Evolutionary conservation across 92 coral and sea anemone species (phyloP), one percentile per base, ranked within the genome.

Genomic region (Plumapathes pennacea): DNA sequence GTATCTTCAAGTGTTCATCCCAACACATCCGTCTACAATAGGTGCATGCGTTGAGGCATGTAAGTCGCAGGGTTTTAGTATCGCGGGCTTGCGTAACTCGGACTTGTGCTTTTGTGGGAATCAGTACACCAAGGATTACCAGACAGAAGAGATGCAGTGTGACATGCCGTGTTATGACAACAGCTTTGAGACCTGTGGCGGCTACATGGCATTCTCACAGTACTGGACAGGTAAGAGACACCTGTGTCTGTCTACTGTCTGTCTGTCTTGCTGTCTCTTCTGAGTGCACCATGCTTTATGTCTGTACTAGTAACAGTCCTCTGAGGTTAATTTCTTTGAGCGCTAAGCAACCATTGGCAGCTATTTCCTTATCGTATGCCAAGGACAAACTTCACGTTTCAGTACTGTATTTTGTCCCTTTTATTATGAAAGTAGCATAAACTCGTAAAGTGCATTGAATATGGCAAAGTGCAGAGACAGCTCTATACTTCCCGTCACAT

Each of bases 101-200:
- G 84, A 85, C 44, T 59, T 86, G 66, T 92, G 98, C 37, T 92
- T 89, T 74, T 92, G 98, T 72, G 98, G 98, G 21, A 82, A 83
- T 46, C 62, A 75, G 15, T 92, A 88, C 74, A 81, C 80, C 39
- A 84, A 81, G 38, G 56, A 80, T 10, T 70, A 85, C 54, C 98
- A 92, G 61, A 80, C 77, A 20, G 56, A 21, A n/a, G 88, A 80
- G 28, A 77, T 57, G 21, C 82, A 62, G 39, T 92, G 98, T 25
- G 83, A 84, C 49, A 79, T 76, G 57, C 88, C 90, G 11, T 92
- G 98, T 43, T 89, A 89, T 37, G 96, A 78, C 32, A 89, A 88
- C 55, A 63, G 85, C 1, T 88, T 67, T 30, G 98, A 92, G 63
- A 81, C 81, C 37, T 92, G 98, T 39, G 98, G 98, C 3, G 98